Evolutionary conservation across 1,140 invertebrate genomes (phyloP).

Genomic region (Zaprionus kolodkinae): DNA sequence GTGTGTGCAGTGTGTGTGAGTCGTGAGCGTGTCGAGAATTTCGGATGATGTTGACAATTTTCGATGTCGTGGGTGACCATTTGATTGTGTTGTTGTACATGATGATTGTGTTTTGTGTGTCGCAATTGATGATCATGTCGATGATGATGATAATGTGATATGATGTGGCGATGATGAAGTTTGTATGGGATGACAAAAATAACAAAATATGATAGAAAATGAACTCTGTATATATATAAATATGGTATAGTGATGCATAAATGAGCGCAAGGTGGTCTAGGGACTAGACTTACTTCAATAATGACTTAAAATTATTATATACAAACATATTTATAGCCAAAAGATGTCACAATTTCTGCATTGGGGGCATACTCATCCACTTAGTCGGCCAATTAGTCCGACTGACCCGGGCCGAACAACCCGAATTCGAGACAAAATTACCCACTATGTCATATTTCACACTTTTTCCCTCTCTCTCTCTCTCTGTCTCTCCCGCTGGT

Average conservation of each 20-base stretch:
- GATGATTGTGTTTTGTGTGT: slow-evolving; percentile 46
- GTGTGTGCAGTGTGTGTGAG: slow-evolving; percentile 43
- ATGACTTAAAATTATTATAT: slow-evolving; percentile 27
- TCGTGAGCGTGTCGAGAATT: slow-evolving; percentile 69
- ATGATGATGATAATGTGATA: slow-evolving; percentile 49
- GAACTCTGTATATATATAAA: slow-evolving; percentile 24
- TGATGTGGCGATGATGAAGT: slow-evolving; percentile 47
- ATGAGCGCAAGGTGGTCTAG: slow-evolving; percentile 47
- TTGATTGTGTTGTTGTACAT: slow-evolving; percentile 38
- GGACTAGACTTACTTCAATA: slow-evolving; percentile 25
- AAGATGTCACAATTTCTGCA: slow-evolving; percentile 69
- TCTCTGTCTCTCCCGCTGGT: slow-evolving; percentile 37
- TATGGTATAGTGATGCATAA: slow-evolving; percentile 37
- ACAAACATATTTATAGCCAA: slow-evolving; percentile 29
- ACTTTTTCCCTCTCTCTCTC: slow-evolving; percentile 74
- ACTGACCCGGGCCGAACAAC: slow-evolving; percentile 55
- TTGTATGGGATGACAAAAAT: slow-evolving; percentile 52
- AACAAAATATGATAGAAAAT: slow-evolving; percentile 50
- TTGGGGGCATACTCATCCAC: slow-evolving; percentile 42
- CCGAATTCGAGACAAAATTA: slow-evolving; percentile 52
- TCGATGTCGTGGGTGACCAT: slow-evolving; percentile 45
- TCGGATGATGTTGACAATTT: slow-evolving; percentile 61
- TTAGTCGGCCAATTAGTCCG: slow-evolving; percentile 56
- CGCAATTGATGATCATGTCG: slow-evolving; percentile 15
- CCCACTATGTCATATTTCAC: slow-evolving; percentile 71